Conservation (phyloP, 2,113 vertebrate genomes). For the Neotragus pygmaeus region DNA sequence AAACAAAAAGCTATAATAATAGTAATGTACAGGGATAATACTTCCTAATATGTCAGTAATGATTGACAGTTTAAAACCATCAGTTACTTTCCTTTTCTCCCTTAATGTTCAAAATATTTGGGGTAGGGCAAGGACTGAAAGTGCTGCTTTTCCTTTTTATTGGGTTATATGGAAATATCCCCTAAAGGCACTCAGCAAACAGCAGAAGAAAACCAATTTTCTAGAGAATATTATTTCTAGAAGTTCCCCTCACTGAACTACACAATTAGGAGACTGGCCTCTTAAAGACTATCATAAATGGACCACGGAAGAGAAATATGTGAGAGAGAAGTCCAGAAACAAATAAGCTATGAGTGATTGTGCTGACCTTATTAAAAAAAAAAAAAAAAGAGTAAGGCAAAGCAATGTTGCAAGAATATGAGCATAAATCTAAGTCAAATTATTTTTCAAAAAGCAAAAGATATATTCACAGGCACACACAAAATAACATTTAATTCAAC, state of each 20-base stretch:
- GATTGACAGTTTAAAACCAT: background rate
- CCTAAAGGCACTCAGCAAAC: background rate
- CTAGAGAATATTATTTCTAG: background rate
- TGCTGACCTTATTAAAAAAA: background rate
- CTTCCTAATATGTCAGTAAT: background rate
- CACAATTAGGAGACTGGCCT: rapidly evolving
- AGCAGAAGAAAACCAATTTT: background rate
- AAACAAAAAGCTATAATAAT: background rate
- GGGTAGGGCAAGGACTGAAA: background rate
- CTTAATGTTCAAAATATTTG: background rate
- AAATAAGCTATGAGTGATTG: background rate
- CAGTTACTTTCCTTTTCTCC: background rate
- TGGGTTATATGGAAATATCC: background rate
- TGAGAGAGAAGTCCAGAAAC: background rate
- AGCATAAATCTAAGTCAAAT: background rate
- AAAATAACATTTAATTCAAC: background rate
- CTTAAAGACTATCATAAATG: background rate
- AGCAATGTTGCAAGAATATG: background rate
- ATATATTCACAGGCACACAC: background rate
- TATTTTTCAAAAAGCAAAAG: background rate
- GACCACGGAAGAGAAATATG: background rate
- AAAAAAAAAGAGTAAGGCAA: background rate
- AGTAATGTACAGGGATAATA: background rate
- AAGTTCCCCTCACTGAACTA: background rate
- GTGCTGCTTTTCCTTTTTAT: background rate